Evolutionary conservation across 92 coral and sea anemone genomes (phyloP).

Genomic region (Siderastrea radians): DNA sequence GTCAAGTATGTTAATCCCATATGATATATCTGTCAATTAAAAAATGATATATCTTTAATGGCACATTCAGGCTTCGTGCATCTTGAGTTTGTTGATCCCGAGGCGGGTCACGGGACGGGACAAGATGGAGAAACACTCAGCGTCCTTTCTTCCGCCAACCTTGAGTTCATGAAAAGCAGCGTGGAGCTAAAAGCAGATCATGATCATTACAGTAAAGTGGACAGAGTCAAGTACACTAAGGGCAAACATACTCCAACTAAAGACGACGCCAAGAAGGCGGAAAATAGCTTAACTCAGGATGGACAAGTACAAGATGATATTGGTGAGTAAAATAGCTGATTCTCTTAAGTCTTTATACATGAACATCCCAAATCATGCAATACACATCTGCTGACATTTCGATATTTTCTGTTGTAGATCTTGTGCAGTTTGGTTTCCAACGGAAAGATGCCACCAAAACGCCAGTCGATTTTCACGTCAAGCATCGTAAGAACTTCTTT

Average conservation of each 20-base stretch:
- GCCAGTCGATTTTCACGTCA: conserved; percentile 78
- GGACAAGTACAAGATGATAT: conserved; percentile 27
- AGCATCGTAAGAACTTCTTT: conserved; percentile 80
- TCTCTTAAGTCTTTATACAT: background rate
- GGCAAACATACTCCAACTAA: background rate
- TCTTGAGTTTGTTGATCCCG: conserved; percentile 36
- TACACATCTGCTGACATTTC: background rate
- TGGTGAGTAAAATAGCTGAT: background rate
- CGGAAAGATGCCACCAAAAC: conserved; percentile 63
- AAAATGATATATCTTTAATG: background rate
- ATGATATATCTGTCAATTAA: no score
- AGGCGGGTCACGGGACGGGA: conserved; percentile 11
- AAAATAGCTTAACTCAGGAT: conserved; percentile 1
- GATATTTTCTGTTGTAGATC: conserved; percentile 31
- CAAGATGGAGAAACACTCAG: conserved; percentile 15
- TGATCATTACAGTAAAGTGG: conserved; percentile 25
- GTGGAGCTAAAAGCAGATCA: conserved; percentile 13
- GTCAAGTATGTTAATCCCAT: background rate
- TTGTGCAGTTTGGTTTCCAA: conserved; percentile 86
- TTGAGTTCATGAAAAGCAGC: conserved; percentile 33
- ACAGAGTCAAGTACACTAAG: conserved; percentile 8
- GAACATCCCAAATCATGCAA: background rate
- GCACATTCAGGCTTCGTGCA: conserved; percentile 20
- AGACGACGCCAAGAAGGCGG: conserved; percentile 10
- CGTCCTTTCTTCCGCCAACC: background rate